Base-by-base conservation (phyloP, 2,113 vertebrate genomes). In the Camelus dromedarius region DNA sequence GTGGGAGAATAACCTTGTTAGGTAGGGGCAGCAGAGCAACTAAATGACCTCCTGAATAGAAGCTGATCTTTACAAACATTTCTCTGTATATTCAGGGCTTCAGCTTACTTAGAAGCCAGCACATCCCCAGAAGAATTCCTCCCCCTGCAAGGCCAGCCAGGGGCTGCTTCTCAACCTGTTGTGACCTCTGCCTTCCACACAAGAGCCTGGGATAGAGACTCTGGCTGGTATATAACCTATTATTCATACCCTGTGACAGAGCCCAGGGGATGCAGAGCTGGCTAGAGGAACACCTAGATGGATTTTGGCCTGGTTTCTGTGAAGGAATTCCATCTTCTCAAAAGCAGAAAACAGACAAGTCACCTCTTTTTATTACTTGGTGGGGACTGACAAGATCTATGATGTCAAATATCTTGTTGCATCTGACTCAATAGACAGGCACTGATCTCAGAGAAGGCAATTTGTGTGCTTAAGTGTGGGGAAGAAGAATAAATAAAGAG, bases 1-100 rank as follows among this genome's bases (percentile, higher is more conserved):
- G 28, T 58, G 52, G 24, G 18, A 93, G 9, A 54, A 89, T 90
- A 70, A 84, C 28, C n/a, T 81, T 88, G 91, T 88, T 80, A 56
- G 28, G 56, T n/a, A 56, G 16, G 48, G 26, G 3, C 35, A 93
- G 70, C 18, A 69, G 18, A 73, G 20, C 91, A 96, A 58, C 42
- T 66, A 82, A 95, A 62, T 80, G 62, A 50, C 95, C 26, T 50
- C 14, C 26, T 46, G 3, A 82, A 62, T 72, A n/a, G 64, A 76
- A 82, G 46, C 82, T 82, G n/a, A 26, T 69, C 58, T 84, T 91
- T 91, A 75, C 77, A 91, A 91, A 86, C 15, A 72, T 42, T n/a
- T 89, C 26, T 50, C 82, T 95, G 16, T 70, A 52, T 92, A 52
- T 92, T 81, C 87, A 95, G 62, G 5, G 16, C 46, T 72, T 48